Percentiles rank a stretch among this genome's conserved stretches.
Evolutionary conservation across 92 coral and sea anemone species (phyloP).

Genomic region (Zoanthus solanderi): DNA sequence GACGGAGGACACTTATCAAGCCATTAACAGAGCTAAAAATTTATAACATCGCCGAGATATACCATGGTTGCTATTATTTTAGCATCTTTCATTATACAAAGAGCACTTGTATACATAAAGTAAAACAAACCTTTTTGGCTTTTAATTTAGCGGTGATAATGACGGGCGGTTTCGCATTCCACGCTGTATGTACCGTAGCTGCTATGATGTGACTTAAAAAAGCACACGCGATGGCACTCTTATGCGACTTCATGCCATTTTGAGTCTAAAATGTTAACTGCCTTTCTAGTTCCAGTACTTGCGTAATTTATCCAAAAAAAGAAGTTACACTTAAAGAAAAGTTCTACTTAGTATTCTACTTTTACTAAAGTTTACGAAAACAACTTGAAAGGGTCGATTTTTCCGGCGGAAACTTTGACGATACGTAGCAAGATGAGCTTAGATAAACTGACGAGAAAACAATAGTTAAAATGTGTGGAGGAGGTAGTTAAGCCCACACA

Average conservation of each 20-base stretch:
- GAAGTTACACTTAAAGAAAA: neutral
- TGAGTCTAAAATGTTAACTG: neutral
- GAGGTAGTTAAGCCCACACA: slow-evolving; percentile 30
- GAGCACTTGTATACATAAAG: neutral
- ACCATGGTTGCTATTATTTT: neutral
- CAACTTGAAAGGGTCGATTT: slow-evolving; percentile 27
- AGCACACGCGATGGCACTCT: neutral
- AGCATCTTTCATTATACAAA: neutral
- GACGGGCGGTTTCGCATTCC: slow-evolving; percentile 31
- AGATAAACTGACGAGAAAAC: neutral
- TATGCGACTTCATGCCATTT: neutral
- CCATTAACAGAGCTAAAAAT: neutral
- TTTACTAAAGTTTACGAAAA: neutral
- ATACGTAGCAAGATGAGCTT: neutral
- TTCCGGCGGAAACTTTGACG: slow-evolving; percentile 30
- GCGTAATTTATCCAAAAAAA: neutral
- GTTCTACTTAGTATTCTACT: neutral
- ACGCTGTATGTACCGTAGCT: neutral
- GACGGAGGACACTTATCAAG: too few species aligned
- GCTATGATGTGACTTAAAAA: neutral
- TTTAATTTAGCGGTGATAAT: neutral
- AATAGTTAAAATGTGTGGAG: neutral
- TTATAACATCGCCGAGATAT: neutral
- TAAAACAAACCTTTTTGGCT: slow-evolving; percentile 14
- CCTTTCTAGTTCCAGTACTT: neutral